Base-by-base conservation (phyloP, 1,140 invertebrate genomes). In the Centruroides vittatus region DNA sequence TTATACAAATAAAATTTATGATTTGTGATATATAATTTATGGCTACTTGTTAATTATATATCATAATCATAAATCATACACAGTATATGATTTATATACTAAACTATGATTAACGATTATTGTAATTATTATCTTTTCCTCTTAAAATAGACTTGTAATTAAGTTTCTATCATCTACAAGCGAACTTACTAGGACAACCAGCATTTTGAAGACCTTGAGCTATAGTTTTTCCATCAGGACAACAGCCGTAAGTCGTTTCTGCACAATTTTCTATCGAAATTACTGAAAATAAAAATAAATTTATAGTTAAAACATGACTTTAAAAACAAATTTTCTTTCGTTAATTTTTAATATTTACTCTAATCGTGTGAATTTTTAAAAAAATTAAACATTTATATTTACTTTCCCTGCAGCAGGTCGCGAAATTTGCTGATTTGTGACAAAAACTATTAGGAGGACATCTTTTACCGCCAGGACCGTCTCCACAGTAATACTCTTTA, bases 381-480 rank as follows among this genome's bases (percentile, higher is more conserved):
- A 41, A 41, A 41, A 41, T 41, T 41, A 41, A 41, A 41, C 41
- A 6, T 41, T 69, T 85, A 84, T 51, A n/a, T 23, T 46, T 50
- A 61, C 60, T 83, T 83, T 88, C 88, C 65, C 79, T 81, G 70
- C 88, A 90, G 71, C 88, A 91, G 65, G 85, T 81, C 50, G 88
- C 86, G 68, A 89, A 86, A 66, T 82, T 79, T 34, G 82, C 74
- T 0, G 86, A 88, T 68, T 86, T 86, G 74, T 92, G 88, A 73
- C 88, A 92, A 71, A 89, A 90, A 69, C 81, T 86, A 62, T 83
- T 84, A 50, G 80, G 77, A 5, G 89, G 89, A 72, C 91, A 93
- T 68, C 85, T 84, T 73, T 84, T 82, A 34, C 84, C 78, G 66
- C 82, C 80, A 3, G 83, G 82, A 3, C 85, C 86, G 69, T 83